Percentiles rank a stretch among this genome's conserved stretches.
Evolutionary conservation across 2,888 invertebrate species (phyloP).

Genomic region (Tortricodes alternella): DNA sequence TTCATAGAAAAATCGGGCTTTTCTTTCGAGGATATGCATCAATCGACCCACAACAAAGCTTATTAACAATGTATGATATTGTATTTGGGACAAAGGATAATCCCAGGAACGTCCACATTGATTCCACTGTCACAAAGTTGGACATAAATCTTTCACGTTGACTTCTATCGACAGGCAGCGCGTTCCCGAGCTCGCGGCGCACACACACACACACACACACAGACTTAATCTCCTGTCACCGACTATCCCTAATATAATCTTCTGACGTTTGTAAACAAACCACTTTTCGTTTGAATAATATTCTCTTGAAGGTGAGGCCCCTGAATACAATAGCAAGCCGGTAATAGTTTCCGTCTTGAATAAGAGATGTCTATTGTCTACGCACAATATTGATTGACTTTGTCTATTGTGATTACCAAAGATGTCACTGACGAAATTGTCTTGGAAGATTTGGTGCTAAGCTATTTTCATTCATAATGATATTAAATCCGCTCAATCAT

Average conservation of each 20-base stretch:
- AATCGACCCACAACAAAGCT: constrained; percentile 55
- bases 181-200: constrained; percentile 48
- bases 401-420: constrained; percentile 55
- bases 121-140: constrained; percentile 69
- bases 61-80: constrained; percentile 65
- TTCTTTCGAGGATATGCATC: constrained; percentile 45
- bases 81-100: constrained; percentile 72
- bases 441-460: not conserved
- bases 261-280: constrained; percentile 72
- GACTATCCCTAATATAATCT: constrained; percentile 63
- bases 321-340: constrained; percentile 73
- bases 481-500: too few species aligned
- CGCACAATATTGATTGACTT: constrained; percentile 75
- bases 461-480: constrained; percentile 9
- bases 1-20: constrained; percentile 7
- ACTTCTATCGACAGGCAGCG: constrained; percentile 63
- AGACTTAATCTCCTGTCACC: constrained; percentile 63
- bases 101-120: constrained; percentile 64
- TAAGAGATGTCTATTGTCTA: constrained; percentile 78
- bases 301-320: constrained; percentile 69
- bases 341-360: constrained; percentile 82
- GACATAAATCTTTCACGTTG: constrained; percentile 74
- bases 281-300: constrained; percentile 78
- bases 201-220: constrained; percentile 53
- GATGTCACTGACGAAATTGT: constrained; percentile 42